Evolutionary conservation across 2,888 invertebrate genomes (phyloP), one percentile per base, ranked within the genome.

Genomic region (Drosophila differens): DNA sequence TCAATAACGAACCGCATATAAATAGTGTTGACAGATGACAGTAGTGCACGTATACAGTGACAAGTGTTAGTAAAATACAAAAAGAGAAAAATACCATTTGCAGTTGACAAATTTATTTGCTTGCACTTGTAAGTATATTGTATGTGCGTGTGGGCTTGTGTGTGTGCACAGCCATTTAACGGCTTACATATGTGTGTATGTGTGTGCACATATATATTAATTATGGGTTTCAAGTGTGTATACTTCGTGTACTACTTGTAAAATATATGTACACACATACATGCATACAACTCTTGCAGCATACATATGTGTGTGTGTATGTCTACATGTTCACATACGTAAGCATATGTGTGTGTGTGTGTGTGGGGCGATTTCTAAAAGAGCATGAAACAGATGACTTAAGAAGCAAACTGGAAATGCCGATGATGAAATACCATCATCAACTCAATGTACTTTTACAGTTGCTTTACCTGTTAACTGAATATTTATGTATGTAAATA

Each of bases 191-290:
- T 57, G 55, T 55, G 55, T 62, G 57, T 49, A 62, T 62, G 41
- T 55, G 37, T 64, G 70, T 52, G 53, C 62, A 65, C 51, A 58
- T 67, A 81, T 70, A 81, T 81, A 81, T 83, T 79, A 76, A 82
- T 74, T 80, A 81, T 78, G 78, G 82, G 82, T 74, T 80, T 81
- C 78, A 78, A 80, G 78, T 80, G 74, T 80, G 74, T 77, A 77
- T 81, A 77, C 81, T 74, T 62, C 78, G 63, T 81, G 78, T 60
- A 77, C 73, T 69, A 70, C 79, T 69, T 82, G 70, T 69, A 73
- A 70, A 80, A 79, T 80, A 80, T 65, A 66, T 14, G 19, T n/a
- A n/a, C 28, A 39, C n/a, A 28, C 25, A 37, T 37, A 1, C 25
- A 37, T 61, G 39, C 74, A 70, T 67, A 65, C 63, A 73, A 25